phyloP scores from a whole-genome alignment of 1,140 invertebrate genomes.

The Orius insidiosus region DNA sequence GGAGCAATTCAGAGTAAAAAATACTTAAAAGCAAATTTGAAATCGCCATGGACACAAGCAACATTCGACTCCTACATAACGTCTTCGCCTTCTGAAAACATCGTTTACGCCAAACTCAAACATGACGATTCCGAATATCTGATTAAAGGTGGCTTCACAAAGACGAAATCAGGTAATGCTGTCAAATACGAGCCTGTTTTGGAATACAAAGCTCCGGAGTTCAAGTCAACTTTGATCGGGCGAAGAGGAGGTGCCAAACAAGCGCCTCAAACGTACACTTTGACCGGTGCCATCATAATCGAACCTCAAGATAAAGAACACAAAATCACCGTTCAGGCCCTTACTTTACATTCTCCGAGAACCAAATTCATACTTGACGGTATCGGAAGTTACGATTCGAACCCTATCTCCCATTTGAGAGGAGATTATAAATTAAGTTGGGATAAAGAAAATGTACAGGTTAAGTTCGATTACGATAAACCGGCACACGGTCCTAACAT shows the following conservation, averaged over 20 bases:
- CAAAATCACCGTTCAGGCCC: slow-evolving; percentile 35
- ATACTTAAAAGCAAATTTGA: slow-evolving; percentile 32
- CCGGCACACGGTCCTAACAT: too few relatives aligned
- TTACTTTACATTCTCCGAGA: slow-evolving; percentile 30
- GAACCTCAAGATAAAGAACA: slow-evolving; percentile 26
- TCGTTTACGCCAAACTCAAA: slow-evolving; percentile 31
- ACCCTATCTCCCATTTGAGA: too few relatives aligned
- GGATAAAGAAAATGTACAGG: slow-evolving; percentile 33
- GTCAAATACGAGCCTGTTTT: slow-evolving; percentile 46
- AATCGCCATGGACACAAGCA: slow-evolving; percentile 38
- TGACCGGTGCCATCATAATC: slow-evolving; percentile 27
- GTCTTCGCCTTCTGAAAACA: slow-evolving; percentile 26
- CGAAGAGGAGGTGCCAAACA: slow-evolving; percentile 24
- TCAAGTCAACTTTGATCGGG: slow-evolving; percentile 20
- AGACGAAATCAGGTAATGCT: slow-evolving; percentile 31
- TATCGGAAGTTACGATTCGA: slow-evolving; percentile 16
- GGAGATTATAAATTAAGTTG: slow-evolving; percentile 19
- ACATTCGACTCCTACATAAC: slow-evolving; percentile 25
- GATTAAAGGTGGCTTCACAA: slow-evolving; percentile 39
- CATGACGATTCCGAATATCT: slow-evolving; percentile 40
- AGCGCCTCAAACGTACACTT: not conserved
- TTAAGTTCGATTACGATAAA: too few relatives aligned
- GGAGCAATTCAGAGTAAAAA: slow-evolving; percentile 31
- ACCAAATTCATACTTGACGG: slow-evolving; percentile 25
- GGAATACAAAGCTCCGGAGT: slow-evolving; percentile 41